A percentile compares a stretch with the other conserved stretches of the same genome.
phyloP scores from a whole-genome alignment of 2,113 vertebrate genomes.

The Gymnobelideus leadbeateri region DNA sequence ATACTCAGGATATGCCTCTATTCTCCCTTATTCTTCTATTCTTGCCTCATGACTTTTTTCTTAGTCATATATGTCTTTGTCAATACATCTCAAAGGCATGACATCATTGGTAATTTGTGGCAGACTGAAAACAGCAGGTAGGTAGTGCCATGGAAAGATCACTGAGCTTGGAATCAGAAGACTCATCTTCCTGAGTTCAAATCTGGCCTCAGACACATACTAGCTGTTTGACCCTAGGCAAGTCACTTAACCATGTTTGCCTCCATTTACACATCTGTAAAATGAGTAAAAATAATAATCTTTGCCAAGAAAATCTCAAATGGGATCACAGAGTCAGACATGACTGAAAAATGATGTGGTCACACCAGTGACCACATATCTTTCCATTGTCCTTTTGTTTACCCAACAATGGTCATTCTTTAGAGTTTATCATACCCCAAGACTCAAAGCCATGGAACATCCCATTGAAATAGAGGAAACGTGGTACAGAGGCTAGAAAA shows the following conservation, averaged over 20 bases:
- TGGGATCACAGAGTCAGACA: background rate
- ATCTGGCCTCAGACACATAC: background rate
- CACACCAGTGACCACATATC: background rate
- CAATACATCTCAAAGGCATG: background rate
- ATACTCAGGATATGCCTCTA: background rate
- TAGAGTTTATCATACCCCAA: background rate
- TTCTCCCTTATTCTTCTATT: background rate
- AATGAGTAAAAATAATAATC: too few species aligned
- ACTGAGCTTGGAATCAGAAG: background rate
- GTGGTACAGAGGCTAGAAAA: background rate
- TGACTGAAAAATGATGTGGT: background rate
- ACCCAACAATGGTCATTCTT: background rate
- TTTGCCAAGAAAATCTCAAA: background rate
- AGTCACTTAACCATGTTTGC: background rate
- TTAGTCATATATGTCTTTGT: background rate
- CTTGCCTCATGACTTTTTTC: background rate
- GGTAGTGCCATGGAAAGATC: background rate
- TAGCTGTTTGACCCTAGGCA: background rate
- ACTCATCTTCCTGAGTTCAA: background rate
- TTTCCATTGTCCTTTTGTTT: background rate
- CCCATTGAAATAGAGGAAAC: background rate
- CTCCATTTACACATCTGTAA: background rate
- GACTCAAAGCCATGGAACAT: background rate
- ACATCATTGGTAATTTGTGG: background rate
- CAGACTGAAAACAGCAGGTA: background rate